Evolutionary conservation across 1,140 invertebrate genomes (phyloP).

Genomic region (Atopsyche davidsoni): DNA sequence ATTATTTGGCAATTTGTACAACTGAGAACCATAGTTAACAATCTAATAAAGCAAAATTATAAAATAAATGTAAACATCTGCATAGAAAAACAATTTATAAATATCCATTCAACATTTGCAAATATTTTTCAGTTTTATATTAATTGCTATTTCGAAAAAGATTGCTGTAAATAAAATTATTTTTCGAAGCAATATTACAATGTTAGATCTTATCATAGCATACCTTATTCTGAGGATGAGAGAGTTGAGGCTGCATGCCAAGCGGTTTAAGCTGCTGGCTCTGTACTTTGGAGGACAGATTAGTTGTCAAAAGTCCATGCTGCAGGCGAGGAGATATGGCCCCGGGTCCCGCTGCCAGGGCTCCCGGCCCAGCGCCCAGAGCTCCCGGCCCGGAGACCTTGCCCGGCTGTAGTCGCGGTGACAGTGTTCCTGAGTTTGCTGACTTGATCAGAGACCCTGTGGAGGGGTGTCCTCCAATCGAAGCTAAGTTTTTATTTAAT

Average conservation of each 20-base stretch:
- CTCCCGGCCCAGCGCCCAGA: neutral
- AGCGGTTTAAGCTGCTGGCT: constrained; percentile 18
- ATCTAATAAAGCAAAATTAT: neutral
- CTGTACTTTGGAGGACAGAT: constrained; percentile 15
- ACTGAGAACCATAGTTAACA: neutral
- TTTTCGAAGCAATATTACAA: no score
- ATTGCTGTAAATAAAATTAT: no score
- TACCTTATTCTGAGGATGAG: constrained; percentile 27
- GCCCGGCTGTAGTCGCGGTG: neutral
- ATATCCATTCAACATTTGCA: neutral
- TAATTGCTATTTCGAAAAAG: no score
- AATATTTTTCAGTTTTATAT: neutral
- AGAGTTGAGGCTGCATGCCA: constrained; percentile 24
- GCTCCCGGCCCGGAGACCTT: neutral
- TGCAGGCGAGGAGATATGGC: constrained; percentile 19
- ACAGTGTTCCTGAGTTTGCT: neutral
- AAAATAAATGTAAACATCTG: neutral
- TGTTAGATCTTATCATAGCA: no score
- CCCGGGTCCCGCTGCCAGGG: constrained; percentile 5
- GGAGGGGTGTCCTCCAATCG: neutral
- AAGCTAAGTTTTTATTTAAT: neutral
- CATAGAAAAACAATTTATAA: no score
- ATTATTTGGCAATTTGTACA: neutral
- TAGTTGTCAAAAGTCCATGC: no score
- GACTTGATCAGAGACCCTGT: no score